These are phyloP conservation scores for Macrobrachium nipponense DNA, from an alignment of 1,140 invertebrate genomes.

Conservation along the genomic window DNA sequence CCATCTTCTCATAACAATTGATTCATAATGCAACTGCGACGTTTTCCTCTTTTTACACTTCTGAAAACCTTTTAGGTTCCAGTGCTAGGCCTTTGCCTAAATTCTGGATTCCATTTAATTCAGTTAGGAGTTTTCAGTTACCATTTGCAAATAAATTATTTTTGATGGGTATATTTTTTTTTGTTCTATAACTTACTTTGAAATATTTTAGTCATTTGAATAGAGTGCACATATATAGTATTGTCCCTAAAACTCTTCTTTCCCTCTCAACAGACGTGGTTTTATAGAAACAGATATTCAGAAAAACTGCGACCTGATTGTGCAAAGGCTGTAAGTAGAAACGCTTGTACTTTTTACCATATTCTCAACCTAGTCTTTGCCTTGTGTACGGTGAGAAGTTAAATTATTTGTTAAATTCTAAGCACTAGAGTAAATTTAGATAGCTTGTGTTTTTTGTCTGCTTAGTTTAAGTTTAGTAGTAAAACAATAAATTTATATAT, in stretches of 20 bases:
- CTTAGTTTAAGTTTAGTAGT: neutral
- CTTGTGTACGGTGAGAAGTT: neutral
- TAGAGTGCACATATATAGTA: neutral
- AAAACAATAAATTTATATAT: slow-evolving; percentile 6
- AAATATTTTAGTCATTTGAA: neutral
- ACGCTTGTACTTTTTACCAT: neutral
- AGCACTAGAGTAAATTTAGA: neutral
- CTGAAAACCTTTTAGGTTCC: too few relatives aligned
- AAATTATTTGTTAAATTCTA: neutral
- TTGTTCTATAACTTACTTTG: too few relatives aligned
- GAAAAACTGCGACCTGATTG: slow-evolving; percentile 47
- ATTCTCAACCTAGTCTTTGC: neutral
- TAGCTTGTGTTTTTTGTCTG: too few relatives aligned
- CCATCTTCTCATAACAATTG: too few relatives aligned
- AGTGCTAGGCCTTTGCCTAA: too few relatives aligned
- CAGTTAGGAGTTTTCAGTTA: too few relatives aligned
- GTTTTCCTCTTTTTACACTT: too few relatives aligned
- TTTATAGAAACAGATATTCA: slow-evolving; percentile 42
- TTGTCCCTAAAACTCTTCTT: neutral
- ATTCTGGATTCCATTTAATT: too few relatives aligned
- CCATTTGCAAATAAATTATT: too few relatives aligned
- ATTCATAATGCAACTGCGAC: too few relatives aligned
- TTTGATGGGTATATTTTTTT: too few relatives aligned
- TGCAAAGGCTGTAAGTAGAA: slow-evolving; percentile 37
- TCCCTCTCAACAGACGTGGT: slow-evolving; percentile 19